Conservation (phyloP, 35 echinoderm and acorn worm species). For the Diadema setosum region DNA sequence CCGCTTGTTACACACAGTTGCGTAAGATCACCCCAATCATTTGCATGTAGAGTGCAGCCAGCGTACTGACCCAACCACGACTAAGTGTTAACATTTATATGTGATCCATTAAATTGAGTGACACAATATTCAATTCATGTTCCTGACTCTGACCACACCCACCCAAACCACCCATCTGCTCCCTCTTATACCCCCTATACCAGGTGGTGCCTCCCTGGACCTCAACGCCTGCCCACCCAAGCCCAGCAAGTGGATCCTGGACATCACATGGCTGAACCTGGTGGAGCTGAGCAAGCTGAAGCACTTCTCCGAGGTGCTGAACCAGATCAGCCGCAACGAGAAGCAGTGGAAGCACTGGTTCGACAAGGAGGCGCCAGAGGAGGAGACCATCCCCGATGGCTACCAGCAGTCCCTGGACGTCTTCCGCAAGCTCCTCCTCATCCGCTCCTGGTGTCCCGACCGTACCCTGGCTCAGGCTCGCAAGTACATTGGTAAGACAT, state of each 20-base stretch:
- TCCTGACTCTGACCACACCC: neutral
- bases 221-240: slow-evolving; percentile 94
- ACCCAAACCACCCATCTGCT: neutral
- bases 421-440: slow-evolving; percentile 80
- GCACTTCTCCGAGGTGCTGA: slow-evolving; percentile 87
- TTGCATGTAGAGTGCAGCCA: too few relatives aligned
- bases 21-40: too few relatives aligned
- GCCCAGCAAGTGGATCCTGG: slow-evolving; percentile 91
- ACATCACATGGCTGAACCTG: slow-evolving; percentile 98
- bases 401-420: slow-evolving; percentile 96
- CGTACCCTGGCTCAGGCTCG: slow-evolving; percentile 89
- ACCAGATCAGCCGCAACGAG: slow-evolving; percentile 94
- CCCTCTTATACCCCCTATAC: neutral
- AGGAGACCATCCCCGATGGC: slow-evolving; percentile 85
- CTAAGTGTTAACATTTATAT: too few relatives aligned
- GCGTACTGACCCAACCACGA: too few relatives aligned
- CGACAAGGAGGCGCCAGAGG: slow-evolving; percentile 96
- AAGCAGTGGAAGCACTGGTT: slow-evolving; percentile 99
- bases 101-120: too few relatives aligned
- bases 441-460: slow-evolving; percentile 96
- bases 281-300: slow-evolving; percentile 94
- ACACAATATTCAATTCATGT: too few relatives aligned
- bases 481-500: slow-evolving; percentile 89
- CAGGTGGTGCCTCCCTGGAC: slow-evolving; percentile 92
- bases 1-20: too few relatives aligned